A percentile compares a stretch with the other conserved stretches of the same genome.
Evolutionary conservation across 2,888 invertebrate genomes (phyloP).

Genomic region (Teleiodes luculella): DNA sequence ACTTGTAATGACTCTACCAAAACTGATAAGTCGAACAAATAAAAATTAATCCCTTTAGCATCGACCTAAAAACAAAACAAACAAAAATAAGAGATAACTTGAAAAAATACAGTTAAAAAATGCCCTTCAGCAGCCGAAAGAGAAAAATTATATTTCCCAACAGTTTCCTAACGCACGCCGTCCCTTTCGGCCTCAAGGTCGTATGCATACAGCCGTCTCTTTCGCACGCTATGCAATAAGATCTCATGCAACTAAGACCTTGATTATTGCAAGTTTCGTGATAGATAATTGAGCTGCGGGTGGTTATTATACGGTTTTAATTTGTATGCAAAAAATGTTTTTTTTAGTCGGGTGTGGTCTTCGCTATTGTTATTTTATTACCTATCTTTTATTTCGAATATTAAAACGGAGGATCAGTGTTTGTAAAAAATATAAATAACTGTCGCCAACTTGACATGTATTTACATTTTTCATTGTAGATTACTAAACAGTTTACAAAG

Average conservation of each 20-base stretch:
- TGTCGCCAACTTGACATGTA: neutral
- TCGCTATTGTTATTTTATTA: neutral
- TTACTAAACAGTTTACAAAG: neutral
- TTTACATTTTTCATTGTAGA: neutral
- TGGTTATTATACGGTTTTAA: slow-evolving; percentile 58
- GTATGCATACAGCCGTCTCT: slow-evolving; percentile 45
- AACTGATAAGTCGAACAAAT: neutral
- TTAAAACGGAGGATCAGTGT: neutral
- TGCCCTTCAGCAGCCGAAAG: slow-evolving; percentile 69
- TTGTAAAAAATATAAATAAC: neutral
- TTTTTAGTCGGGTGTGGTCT: slow-evolving; percentile 5
- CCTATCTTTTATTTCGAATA: slow-evolving; percentile 5
- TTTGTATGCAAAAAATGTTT: slow-evolving; percentile 2
- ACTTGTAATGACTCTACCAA: neutral
- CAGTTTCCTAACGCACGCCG: slow-evolving; percentile 66
- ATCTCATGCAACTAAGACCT: slow-evolving; percentile 77
- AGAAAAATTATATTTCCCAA: slow-evolving; percentile 76
- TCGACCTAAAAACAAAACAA: slow-evolving; percentile 58
- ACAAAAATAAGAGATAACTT: slow-evolving; percentile 42
- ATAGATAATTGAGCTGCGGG: slow-evolving; percentile 54
- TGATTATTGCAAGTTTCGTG: slow-evolving; percentile 77
- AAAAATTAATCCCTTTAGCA: slow-evolving; percentile 41
- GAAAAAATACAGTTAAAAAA: slow-evolving; percentile 62
- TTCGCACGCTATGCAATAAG: slow-evolving; percentile 72
- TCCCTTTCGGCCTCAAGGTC: slow-evolving; percentile 67